Base-by-base conservation (phyloP, 1,140 invertebrate species). In the Heliconius hewitsoni region DNA sequence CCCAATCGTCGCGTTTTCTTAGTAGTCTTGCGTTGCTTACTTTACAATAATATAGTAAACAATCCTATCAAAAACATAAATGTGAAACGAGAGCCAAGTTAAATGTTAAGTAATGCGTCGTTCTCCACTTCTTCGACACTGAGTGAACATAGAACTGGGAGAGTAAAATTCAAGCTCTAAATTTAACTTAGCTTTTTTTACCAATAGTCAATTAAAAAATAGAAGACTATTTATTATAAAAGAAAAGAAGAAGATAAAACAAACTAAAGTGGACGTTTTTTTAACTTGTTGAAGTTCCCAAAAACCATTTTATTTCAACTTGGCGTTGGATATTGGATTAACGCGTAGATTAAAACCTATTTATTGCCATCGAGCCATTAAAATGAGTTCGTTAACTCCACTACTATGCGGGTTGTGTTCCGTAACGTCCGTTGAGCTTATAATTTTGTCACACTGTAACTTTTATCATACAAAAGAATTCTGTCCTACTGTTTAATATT, bases 291-390 rank as follows among this genome's bases (percentile, higher is more conserved):
- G 8, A 55, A 60, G 55, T 60, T 60, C 23, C n/a, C n/a, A 9
- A 60, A 57, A 60, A 9, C 55, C 55, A 23, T 23, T 57, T 57
- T 23, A 57, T 23, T 19, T 19, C 13, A 27, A 13, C 60, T 3
- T 9, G 11, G 37, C 37, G 11, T 30, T 39, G 34, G 8, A 16
- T 30, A 60, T 18, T 8, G 74, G 39, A 37, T 75, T 60, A 76
- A 70, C 37, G 74, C 18, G 60, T 76, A 76, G 34, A 76, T 76
- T 76, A 71, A 70, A 76, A 42, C n/a, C 39, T 46, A 70, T 70
- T 76, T 70, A 70, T 76, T 76, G 37, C 37, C 39, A 76, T 70
- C 27, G 42, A 70, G 66, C 66, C 34, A 75, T 76, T 70, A 18
- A 39, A 76, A 76, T 42, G 74, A 70, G 57, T 71, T 76, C 74